Percentiles rank a stretch among this genome's conserved stretches.
Evolutionary conservation across 1,140 invertebrate species (phyloP).

Genomic region (Antheraea mylitta): DNA sequence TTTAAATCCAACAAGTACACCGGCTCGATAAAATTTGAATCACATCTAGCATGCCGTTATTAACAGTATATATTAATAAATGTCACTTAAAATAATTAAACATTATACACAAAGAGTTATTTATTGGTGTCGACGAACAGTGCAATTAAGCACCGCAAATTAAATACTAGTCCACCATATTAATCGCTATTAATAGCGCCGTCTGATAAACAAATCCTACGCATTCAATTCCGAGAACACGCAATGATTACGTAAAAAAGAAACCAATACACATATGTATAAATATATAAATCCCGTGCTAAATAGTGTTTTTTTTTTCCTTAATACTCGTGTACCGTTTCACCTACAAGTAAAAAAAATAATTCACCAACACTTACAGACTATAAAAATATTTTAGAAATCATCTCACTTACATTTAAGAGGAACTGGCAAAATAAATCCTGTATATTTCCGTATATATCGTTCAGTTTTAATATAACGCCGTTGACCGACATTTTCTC

Average conservation of each 20-base stretch:
- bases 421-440: slow-evolving; percentile 78
- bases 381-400: slow-evolving; percentile 69
- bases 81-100: too few relatives aligned
- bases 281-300: neutral
- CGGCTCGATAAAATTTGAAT: too few relatives aligned
- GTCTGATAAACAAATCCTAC: too few relatives aligned
- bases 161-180: slow-evolving; percentile 39
- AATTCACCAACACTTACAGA: slow-evolving; percentile 59
- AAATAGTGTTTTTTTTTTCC: slow-evolving; percentile 5
- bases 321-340: slow-evolving; percentile 57
- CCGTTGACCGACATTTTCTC: too few relatives aligned
- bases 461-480: neutral
- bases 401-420: slow-evolving; percentile 74
- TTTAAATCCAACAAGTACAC: too few relatives aligned
- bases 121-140: slow-evolving; percentile 48
- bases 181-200: too few relatives aligned
- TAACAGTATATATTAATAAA: too few relatives aligned
- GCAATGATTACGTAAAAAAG: slow-evolving; percentile 22
- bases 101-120: too few relatives aligned
- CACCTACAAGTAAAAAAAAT: neutral
- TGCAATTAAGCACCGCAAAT: slow-evolving; percentile 63
- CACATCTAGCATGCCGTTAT: too few relatives aligned
- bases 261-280: neutral
- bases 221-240: neutral
- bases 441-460: slow-evolving; percentile 47